Base-by-base conservation (phyloP, 2,797 vertebrate genomes). In the Tolypeutes matacus region DNA sequence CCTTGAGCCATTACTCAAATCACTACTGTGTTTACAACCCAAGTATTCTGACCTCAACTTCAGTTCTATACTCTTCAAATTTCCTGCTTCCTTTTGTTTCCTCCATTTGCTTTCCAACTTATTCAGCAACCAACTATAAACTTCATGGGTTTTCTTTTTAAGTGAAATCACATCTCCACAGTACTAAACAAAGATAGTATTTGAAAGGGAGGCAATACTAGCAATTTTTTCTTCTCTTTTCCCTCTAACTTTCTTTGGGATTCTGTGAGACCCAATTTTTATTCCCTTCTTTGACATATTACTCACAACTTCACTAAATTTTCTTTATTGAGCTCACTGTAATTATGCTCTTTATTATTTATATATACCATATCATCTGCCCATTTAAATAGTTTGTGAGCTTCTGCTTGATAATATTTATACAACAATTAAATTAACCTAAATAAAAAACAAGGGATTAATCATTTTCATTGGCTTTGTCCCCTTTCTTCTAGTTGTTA, bases 291-390 rank as follows among this genome's bases (percentile, higher is more conserved):
- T 34, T 42, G 34, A 4, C 27, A 0, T 18, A 20, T 31, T 42
- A 46, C 53, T 81, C 39, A n/a, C 10, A 31, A 60, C 51, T 53
- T 58, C 31, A 21, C 5, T 7, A 20, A 27, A 10, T 9, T 9
- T n/a, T 0, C 23, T 4, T 1, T 0, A 20, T 6, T 23, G 8
- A 49, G 3, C 64, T 39, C 5, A 17, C 3, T 21, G 1, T n/a
- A 20, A 12, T n/a, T 58, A 29, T n/a, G 72, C 0, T 67, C 36
- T 20, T 65, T 21, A 1, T 8, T 21, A 11, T 36, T 11, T 36
- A 10, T 18, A 39, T 62, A 4, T 2, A 17, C 13, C 21, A 1
- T 9, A 3, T 23, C 2, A 0, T 1, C 25, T 25, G 17, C 8
- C 49, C 15, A 7, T 46, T 27, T 7, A 51, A 21, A 64, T 1